Evolutionary conservation across 2,113 vertebrate genomes (phyloP).

Genomic region (Crypturellus undulatus): DNA sequence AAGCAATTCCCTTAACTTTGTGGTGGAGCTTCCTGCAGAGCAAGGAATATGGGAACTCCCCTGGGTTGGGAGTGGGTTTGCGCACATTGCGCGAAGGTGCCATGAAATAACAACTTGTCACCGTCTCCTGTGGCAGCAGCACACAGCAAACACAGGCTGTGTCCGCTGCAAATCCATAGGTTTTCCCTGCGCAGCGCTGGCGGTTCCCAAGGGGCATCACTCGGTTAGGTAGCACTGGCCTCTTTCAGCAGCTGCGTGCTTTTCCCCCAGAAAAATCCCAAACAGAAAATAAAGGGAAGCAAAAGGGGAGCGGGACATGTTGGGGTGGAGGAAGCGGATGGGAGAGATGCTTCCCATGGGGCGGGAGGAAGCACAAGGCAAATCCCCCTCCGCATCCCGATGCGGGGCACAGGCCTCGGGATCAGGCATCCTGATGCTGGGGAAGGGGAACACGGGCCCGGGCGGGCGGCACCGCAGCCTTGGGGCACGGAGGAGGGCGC

Average conservation of each 20-base stretch:
- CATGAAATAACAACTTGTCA: not conserved
- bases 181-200: no score
- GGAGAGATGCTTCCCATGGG: not conserved
- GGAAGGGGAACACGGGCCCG: no score
- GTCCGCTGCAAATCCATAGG: no score
- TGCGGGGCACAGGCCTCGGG: no score
- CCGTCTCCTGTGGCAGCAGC: rapidly evolving
- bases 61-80: no score
- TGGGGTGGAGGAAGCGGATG: not conserved
- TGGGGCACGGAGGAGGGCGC: no score
- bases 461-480: no score
- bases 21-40: rapidly evolving
- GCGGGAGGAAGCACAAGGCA: no score
- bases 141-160: not conserved
- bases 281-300: not conserved
- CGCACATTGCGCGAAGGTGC: rapidly evolving
- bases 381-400: no score
- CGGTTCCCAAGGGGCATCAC: rapidly evolving
- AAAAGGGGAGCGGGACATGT: not conserved
- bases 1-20: not conserved
- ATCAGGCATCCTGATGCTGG: no score
- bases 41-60: not conserved
- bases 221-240: rapidly evolving
- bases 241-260: not conserved
- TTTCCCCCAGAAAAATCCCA: not conserved